phyloP scores from a whole-genome alignment of 2,888 invertebrate genomes.

The Tipula helvola region DNA sequence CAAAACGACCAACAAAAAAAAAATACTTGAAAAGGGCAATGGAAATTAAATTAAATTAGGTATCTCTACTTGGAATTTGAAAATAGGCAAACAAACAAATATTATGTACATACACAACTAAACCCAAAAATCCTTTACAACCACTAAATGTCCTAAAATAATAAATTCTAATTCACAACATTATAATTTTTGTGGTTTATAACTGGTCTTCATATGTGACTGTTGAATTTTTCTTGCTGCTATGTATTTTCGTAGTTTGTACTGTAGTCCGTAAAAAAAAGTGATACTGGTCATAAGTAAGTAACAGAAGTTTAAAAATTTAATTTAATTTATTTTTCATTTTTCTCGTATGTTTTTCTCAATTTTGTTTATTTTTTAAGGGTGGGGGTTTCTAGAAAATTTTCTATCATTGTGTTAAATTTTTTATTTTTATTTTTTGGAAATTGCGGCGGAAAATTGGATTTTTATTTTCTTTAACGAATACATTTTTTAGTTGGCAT shows the following conservation, averaged over 20 bases:
- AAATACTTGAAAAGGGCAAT: background rate
- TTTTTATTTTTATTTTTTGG: background rate
- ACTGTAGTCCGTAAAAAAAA: background rate
- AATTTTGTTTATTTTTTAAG: background rate
- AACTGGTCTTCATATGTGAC: background rate
- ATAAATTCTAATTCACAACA: background rate
- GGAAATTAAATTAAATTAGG: background rate
- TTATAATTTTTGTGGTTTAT: background rate
- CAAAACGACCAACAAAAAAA: background rate
- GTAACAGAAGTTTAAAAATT: background rate
- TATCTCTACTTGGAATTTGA: background rate
- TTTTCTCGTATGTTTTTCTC: background rate
- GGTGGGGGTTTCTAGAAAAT: background rate
- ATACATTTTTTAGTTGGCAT: background rate
- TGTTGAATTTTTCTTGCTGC: background rate
- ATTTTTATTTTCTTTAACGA: background rate
- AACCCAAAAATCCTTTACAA: background rate
- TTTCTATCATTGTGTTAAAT: background rate
- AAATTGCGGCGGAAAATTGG: background rate
- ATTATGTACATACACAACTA: background rate
- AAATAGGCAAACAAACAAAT: background rate
- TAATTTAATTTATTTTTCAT: background rate
- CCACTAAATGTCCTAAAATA: background rate
- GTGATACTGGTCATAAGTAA: background rate
- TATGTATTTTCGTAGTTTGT: background rate